Evolutionary conservation across 2,888 invertebrate genomes (phyloP), one percentile per base, ranked within the genome.

Genomic region (Coleophora flavipennella): DNA sequence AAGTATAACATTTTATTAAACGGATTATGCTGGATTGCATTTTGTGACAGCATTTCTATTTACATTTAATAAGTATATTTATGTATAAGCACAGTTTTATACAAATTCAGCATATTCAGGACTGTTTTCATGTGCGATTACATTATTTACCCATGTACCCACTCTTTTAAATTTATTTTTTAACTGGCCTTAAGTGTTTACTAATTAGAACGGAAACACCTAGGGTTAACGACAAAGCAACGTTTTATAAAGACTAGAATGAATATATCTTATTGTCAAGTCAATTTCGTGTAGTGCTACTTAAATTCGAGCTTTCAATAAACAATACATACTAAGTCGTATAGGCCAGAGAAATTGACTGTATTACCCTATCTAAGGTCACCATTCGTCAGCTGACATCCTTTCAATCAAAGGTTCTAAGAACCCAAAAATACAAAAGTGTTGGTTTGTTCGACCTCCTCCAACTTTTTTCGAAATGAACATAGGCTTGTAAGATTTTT

Each of bases 291-390:
- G 46, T 59, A 68, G 68, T 68, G 61, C 65, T 65, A 63, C 76
- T 76, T 77, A 80, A 75, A 80, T 81, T 80, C 81, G 80, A 81
- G 81, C 66, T 66, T 67, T 67, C 62, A 46, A 47, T 46, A 66
- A 65, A 62, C 59, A 55, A 61, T 63, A 64, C 62, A 67, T 62
- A 67, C 64, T 72, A 70, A 67, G 58, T 65, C 56, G 53, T 66
- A 71, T 66, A 79, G 71, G 75, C 76, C 74, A 64, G 75, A 66
- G 72, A 75, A 79, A 81, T 81, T 81, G 81, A 81, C 81, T 68
- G 69, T 60, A 57, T 20, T 20, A 20, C 20, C 20, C 20, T 20
- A 20, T 72, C 50, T 74, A 71, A n/a, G n/a, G n/a, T n/a, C n/a
- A n/a, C n/a, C n/a, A n/a, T n/a, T n/a, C n/a, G n/a, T n/a, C n/a